These are phyloP conservation scores for Sigmodon hispidus DNA, from an alignment of 2,113 vertebrate species.

Conservation along the genomic window DNA sequence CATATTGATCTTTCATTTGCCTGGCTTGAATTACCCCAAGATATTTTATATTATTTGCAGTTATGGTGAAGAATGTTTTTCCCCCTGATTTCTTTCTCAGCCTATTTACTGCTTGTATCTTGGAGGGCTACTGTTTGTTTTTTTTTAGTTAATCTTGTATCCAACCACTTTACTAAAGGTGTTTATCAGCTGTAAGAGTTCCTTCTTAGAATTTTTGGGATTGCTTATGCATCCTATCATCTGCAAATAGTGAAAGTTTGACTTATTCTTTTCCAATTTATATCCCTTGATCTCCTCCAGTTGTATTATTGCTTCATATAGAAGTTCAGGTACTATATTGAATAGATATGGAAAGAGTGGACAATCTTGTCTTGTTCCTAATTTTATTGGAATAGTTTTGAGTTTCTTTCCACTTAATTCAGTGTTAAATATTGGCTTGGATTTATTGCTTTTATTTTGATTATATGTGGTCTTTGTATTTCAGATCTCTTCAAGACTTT, in stretches of 20 bases:
- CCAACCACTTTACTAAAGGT: neutral
- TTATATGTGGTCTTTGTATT: too few species aligned
- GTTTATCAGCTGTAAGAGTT: neutral
- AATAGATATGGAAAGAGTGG: neutral
- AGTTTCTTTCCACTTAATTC: neutral
- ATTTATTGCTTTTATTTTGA: neutral
- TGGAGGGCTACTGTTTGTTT: neutral
- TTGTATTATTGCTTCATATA: neutral
- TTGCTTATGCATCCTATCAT: neutral
- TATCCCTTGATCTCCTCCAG: neutral
- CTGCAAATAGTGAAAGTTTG: neutral
- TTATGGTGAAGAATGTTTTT: neutral
- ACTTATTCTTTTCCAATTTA: neutral
- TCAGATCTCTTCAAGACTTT: too few species aligned
- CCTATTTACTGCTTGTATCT: neutral
- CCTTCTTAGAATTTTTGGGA: neutral
- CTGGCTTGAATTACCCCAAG: neutral
- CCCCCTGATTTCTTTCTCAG: neutral
- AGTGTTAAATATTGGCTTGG: neutral
- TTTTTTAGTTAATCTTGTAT: neutral
- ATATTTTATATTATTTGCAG: neutral
- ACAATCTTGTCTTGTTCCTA: neutral
- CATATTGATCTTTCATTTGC: neutral
- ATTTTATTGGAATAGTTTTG: neutral
- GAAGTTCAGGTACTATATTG: neutral